Evolutionary conservation across 2,797 vertebrate species (phyloP).

Genomic region (Cottoperca gobio): DNA sequence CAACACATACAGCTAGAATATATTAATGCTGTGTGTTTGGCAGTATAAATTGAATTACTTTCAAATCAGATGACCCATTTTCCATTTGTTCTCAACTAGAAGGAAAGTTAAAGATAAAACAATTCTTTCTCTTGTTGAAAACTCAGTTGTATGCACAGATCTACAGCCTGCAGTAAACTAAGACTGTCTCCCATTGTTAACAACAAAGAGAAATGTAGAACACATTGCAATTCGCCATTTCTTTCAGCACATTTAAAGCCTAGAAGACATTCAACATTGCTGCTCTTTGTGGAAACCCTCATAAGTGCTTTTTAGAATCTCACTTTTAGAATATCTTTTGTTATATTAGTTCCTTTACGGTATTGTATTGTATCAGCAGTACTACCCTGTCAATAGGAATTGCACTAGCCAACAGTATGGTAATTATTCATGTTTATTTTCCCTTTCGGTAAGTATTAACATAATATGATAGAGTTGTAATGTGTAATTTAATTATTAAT

Average conservation of each 20-base stretch:
- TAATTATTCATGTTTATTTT: conserved; percentile 26
- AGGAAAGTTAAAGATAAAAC: conserved; percentile 59
- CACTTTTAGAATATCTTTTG: conserved; percentile 26
- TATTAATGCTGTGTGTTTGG: conserved; percentile 30
- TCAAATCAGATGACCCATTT: conserved; percentile 70
- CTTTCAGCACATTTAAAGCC: conserved; percentile 54
- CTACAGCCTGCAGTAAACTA: conserved; percentile 65
- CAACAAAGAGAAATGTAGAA: conserved; percentile 68
- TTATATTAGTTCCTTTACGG: conserved; percentile 15
- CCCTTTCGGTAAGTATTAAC: conserved; percentile 3
- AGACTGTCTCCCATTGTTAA: conserved; percentile 72
- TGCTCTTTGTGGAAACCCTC: conserved; percentile 46
- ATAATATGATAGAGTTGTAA: conserved; percentile 21
- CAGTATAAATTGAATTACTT: conserved; percentile 42
- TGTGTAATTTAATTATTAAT: conserved; percentile 39
- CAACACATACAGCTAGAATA: conserved; percentile 16
- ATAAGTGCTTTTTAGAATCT: conserved; percentile 25
- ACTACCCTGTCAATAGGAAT: background rate
- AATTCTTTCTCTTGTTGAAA: conserved; percentile 39
- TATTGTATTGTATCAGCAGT: conserved; percentile 10
- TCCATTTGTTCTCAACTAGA: conserved; percentile 55
- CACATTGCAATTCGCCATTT: conserved; percentile 53
- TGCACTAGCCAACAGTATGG: background rate
- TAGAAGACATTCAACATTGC: conserved; percentile 45
- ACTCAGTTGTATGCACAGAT: conserved; percentile 64